Evolutionary conservation across 2,888 invertebrate species (phyloP).

Genomic region (Clanis bilineata): DNA sequence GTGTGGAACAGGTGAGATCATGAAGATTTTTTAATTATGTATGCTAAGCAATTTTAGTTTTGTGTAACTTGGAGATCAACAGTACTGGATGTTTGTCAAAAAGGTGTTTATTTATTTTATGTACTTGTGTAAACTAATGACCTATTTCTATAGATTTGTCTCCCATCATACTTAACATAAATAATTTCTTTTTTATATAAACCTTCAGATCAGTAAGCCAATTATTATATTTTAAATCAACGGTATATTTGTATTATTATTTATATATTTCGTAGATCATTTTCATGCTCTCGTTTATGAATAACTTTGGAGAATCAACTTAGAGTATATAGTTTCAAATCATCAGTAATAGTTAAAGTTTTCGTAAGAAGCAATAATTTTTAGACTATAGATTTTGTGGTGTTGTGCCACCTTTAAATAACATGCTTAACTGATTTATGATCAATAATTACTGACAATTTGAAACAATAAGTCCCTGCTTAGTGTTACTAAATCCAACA

Average conservation of each 20-base stretch:
- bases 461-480: too few species aligned
- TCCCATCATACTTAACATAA: background rate
- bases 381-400: too few species aligned
- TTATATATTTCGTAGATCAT: too few species aligned
- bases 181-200: background rate
- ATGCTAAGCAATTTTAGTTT: slow-evolving; percentile 67
- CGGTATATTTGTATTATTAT: background rate
- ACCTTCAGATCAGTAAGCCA: background rate
- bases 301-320: too few species aligned
- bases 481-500: too few species aligned
- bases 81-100: slow-evolving; percentile 35
- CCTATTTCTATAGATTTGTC: slow-evolving; percentile 10
- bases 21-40: slow-evolving; percentile 74
- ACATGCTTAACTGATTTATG: too few species aligned
- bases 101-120: slow-evolving; percentile 41
- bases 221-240: background rate
- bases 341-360: too few species aligned
- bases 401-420: too few species aligned
- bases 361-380: too few species aligned
- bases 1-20: slow-evolving; percentile 80
- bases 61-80: slow-evolving; percentile 44
- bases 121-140: slow-evolving; percentile 26
- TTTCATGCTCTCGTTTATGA: too few species aligned
- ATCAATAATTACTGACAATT: too few species aligned
- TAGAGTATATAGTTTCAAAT: too few species aligned